Conservation (phyloP, 2,113 vertebrate genomes). For the Bos indicus region DNA sequence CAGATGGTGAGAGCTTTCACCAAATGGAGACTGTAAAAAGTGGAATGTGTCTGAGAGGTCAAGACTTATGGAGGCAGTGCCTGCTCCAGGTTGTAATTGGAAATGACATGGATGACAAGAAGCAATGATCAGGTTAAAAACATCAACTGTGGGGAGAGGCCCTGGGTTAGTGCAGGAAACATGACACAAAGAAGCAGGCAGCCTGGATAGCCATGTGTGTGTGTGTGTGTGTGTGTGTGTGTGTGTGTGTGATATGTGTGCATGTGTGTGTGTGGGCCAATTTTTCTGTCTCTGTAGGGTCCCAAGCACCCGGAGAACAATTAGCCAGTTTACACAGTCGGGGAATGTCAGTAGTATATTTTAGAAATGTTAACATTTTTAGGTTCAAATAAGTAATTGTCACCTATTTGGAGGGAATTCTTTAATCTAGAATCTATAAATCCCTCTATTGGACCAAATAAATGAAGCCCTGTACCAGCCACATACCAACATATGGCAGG, state of each 20-base stretch:
- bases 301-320: neutral
- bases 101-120: neutral
- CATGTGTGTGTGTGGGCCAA: neutral
- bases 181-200: neutral
- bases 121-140: neutral
- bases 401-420: neutral
- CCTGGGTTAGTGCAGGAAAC: neutral
- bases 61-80: neutral
- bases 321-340: neutral
- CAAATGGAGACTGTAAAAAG: neutral
- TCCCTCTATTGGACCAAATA: neutral
- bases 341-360: neutral
- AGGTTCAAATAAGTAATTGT: neutral
- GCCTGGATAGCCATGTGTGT: neutral
- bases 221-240: neutral
- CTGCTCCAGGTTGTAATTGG: neutral
- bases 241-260: neutral
- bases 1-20: neutral
- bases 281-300: neutral
- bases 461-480: neutral
- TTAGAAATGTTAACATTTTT: neutral
- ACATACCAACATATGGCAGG: neutral
- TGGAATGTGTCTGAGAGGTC: neutral
- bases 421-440: neutral
- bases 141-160: neutral